These are phyloP conservation scores for Lepas anatifera DNA, from an alignment of 2,888 invertebrate genomes.

Conservation along the genomic window DNA sequence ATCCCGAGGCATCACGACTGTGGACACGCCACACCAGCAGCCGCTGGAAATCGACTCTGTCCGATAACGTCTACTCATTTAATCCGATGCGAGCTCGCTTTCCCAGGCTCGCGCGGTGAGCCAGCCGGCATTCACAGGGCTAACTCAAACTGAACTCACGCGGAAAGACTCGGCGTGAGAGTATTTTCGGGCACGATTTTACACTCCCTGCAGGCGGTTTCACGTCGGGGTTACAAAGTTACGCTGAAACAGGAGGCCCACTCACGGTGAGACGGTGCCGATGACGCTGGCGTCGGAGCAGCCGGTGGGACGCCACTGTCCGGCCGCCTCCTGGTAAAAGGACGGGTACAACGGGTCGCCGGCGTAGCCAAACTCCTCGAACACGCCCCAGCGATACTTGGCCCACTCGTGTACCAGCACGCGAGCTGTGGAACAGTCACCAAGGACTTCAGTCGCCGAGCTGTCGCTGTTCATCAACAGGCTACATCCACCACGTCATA, in stretches of 20 bases:
- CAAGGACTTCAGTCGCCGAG: not conserved
- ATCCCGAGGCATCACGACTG: no score
- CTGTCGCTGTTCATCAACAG: constrained; percentile 18
- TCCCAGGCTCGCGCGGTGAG: no score
- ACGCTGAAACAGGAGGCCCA: not conserved
- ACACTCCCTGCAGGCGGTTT: no score
- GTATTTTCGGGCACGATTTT: no score
- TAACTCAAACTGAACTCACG: no score
- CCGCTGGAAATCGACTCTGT: no score
- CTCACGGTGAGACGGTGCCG: constrained; percentile 19
- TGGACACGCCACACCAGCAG: no score
- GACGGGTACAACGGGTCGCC: constrained; percentile 46
- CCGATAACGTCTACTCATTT: no score
- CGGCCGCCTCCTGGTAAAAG: constrained; percentile 36
- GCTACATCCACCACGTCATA: not conserved
- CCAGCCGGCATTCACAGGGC: no score
- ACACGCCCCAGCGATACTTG: constrained; percentile 53
- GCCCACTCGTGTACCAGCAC: constrained; percentile 47
- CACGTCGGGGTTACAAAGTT: not conserved
- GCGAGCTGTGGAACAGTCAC: constrained; percentile 30
- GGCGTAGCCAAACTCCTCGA: constrained; percentile 49
- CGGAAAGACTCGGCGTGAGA: no score
- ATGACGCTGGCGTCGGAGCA: constrained; percentile 29
- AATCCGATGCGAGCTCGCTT: no score
- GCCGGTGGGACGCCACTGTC: constrained; percentile 33